Percentiles rank a stretch among this genome's conserved stretches.
These are phyloP conservation scores for Aradus depressus DNA, from an alignment of 2,888 invertebrate genomes.

Conservation along the genomic window DNA sequence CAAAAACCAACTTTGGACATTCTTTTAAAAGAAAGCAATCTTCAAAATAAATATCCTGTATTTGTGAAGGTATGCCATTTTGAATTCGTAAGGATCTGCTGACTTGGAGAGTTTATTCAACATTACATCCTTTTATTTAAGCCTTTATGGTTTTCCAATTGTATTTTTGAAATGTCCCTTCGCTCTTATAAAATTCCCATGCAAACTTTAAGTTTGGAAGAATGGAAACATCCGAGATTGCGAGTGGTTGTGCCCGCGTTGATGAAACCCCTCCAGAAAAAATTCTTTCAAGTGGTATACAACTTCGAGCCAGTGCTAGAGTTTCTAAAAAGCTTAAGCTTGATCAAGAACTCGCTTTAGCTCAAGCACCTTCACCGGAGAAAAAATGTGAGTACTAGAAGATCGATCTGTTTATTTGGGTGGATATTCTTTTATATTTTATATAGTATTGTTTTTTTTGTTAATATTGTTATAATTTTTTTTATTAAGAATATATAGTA, in stretches of 20 bases:
- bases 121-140: neutral
- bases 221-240: conserved; percentile 11
- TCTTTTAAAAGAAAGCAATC: conserved; percentile 1
- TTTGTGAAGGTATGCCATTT: conserved; percentile 10
- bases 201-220: conserved; percentile 7
- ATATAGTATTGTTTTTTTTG: no score
- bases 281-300: conserved; percentile 31
- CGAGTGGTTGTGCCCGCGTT: neutral
- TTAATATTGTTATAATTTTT: no score
- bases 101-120: neutral
- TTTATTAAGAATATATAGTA: no score
- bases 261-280: conserved; percentile 15
- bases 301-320: conserved; percentile 56
- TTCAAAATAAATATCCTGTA: no score
- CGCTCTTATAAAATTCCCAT: neutral
- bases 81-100: conserved; percentile 11
- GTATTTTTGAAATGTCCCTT: conserved; percentile 8
- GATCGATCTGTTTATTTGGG: neutral
- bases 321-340: conserved; percentile 67
- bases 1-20: no score
- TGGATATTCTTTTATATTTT: neutral
- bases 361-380: conserved; percentile 11
- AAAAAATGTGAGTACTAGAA: conserved; percentile 4
- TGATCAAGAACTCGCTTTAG: conserved; percentile 40
- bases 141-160: neutral